Evolutionary conservation across 2,113 vertebrate species (phyloP).

Genomic region (Hassar affinis): DNA sequence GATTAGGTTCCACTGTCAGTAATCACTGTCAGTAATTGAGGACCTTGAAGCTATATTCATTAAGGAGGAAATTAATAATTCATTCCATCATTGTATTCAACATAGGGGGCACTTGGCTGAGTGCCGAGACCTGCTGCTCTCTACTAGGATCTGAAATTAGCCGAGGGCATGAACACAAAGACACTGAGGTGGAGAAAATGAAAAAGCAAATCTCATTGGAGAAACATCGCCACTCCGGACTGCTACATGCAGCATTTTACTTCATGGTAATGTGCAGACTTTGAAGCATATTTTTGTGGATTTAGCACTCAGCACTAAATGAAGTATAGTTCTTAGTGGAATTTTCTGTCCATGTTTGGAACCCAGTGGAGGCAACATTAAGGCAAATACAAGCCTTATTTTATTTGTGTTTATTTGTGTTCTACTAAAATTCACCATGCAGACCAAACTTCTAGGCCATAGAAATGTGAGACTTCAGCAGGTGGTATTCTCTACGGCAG

Average conservation of each 20-base stretch:
- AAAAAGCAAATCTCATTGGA: not conserved
- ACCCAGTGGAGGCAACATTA: not conserved
- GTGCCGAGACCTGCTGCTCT: conserved; percentile 17
- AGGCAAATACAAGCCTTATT: not conserved
- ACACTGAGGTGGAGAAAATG: not conserved
- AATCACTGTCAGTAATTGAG: conserved; percentile 46
- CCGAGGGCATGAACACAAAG: not conserved
- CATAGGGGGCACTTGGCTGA: conserved; percentile 31
- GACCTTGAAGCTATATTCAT: conserved; percentile 21
- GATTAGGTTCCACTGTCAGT: not conserved
- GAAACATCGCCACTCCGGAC: not conserved
- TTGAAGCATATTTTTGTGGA: not conserved
- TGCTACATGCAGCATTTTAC: not conserved
- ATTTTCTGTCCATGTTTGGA: not conserved
- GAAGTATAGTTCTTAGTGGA: not conserved
- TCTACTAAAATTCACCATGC: not conserved
- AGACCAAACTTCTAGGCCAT: not conserved
- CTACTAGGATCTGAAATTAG: not conserved
- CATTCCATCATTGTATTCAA: conserved; percentile 42
- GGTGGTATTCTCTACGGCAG: too few species aligned
- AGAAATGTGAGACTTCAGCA: not conserved
- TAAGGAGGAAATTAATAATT: conserved; percentile 44
- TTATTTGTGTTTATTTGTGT: not conserved
- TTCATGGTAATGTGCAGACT: not conserved
- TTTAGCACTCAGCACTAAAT: not conserved